A percentile compares a stretch with the other conserved stretches of the same genome.
Evolutionary conservation across 2,113 vertebrate species (phyloP).

Genomic region (Tragulus kanchil): DNA sequence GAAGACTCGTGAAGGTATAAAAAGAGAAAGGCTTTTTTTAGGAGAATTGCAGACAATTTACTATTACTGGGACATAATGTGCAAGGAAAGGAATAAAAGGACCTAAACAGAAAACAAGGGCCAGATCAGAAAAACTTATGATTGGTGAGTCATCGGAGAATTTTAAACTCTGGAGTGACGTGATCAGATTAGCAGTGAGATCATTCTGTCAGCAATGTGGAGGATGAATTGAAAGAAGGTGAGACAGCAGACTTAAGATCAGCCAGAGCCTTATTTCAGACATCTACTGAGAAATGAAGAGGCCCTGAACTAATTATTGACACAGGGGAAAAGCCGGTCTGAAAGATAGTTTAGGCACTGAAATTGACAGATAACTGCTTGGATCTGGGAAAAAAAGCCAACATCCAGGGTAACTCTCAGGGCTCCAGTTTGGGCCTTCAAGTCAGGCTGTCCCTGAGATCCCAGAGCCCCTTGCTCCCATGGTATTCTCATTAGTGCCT

Average conservation of each 20-base stretch:
- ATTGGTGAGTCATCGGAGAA: conserved; percentile 28
- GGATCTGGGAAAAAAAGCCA: background rate
- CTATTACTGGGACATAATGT: background rate
- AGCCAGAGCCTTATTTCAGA: background rate
- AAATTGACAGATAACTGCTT: background rate
- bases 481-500: background rate
- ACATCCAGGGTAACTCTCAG: background rate
- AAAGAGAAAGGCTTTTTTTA: background rate
- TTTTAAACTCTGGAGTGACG: conserved; percentile 40
- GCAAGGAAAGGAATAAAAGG: background rate
- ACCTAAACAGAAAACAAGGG: background rate
- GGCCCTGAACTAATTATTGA: background rate
- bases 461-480: background rate
- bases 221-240: conserved; percentile 36
- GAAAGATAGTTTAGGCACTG: conserved; percentile 31
- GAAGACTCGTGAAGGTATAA: background rate
- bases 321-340: background rate
- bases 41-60: background rate
- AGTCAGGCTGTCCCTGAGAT: background rate
- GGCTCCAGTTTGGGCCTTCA: background rate
- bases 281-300: background rate
- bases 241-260: background rate
- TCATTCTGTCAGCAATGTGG: conserved; percentile 7
- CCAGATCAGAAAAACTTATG: conserved; percentile 29
- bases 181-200: conserved; percentile 50